phyloP scores from a whole-genome alignment of 2,113 vertebrate genomes.

The Triplophysa siluroides region DNA sequence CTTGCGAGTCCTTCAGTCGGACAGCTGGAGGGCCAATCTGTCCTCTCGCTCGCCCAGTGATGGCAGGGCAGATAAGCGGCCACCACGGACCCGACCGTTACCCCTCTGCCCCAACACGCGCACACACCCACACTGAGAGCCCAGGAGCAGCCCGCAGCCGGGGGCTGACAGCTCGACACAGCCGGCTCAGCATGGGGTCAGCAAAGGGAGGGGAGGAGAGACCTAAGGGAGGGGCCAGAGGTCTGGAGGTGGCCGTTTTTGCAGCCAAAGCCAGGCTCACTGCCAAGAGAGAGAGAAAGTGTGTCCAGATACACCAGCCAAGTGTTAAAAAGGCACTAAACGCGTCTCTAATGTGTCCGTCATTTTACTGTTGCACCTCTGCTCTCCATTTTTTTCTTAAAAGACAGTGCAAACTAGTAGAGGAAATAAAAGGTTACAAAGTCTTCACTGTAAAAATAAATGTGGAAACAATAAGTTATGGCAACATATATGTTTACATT shows the following conservation, averaged over 20 bases:
- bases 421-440: neutral
- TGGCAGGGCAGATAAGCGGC: conserved; percentile 51
- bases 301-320: conserved; percentile 1
- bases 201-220: conserved; percentile 36
- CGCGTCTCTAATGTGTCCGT: conserved; percentile 16
- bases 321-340: conserved; percentile 46
- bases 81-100: conserved; percentile 62
- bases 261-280: conserved; percentile 59
- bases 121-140: conserved; percentile 35
- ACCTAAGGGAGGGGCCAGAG: conserved; percentile 44
- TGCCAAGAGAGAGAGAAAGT: conserved; percentile 56
- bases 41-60: conserved; percentile 59
- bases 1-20: conserved; percentile 66
- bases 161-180: conserved; percentile 76
- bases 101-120: conserved; percentile 66
- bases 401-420: neutral
- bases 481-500: no score
- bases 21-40: conserved; percentile 82
- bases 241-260: conserved; percentile 40
- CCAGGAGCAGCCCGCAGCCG: conserved; percentile 66
- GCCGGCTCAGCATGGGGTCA: conserved; percentile 59
- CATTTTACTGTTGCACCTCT: neutral
- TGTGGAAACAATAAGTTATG: no score
- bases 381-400: neutral
- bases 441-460: neutral